Percentiles rank a stretch among this genome's conserved stretches.
Evolutionary conservation across 2,113 vertebrate species (phyloP).

Genomic region (Oncorhynchus clarkii): DNA sequence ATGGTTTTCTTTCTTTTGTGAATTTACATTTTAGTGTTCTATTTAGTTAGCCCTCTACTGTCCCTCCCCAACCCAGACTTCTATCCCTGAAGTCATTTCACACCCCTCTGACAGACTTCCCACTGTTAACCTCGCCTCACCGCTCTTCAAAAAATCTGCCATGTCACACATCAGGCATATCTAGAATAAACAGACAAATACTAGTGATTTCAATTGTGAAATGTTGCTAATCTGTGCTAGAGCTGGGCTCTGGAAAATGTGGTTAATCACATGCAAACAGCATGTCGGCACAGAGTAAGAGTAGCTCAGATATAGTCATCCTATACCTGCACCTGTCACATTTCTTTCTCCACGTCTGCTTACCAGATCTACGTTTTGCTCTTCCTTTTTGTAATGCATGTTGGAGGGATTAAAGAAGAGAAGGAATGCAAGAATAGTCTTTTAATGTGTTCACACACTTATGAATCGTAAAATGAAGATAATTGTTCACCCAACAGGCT

Average conservation of each 20-base stretch:
- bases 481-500: background rate
- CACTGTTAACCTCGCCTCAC: background rate
- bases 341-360: too few species aligned
- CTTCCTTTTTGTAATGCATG: too few species aligned
- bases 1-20: too few species aligned
- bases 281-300: too few species aligned
- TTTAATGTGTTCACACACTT: background rate
- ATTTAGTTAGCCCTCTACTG: background rate
- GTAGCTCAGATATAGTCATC: too few species aligned
- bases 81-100: background rate
- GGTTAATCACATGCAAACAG: too few species aligned
- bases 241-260: too few species aligned
- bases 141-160: background rate
- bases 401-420: background rate
- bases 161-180: background rate
- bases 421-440: background rate
- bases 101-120: background rate
- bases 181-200: background rate
- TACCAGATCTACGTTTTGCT: too few species aligned
- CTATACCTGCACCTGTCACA: too few species aligned
- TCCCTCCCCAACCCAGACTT: background rate
- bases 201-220: too few species aligned
- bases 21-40: too few species aligned
- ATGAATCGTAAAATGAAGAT: background rate
- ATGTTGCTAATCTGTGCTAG: too few species aligned